Evolutionary conservation across 2,797 vertebrate species (phyloP).

Genomic region (Cossypha heuglini): DNA sequence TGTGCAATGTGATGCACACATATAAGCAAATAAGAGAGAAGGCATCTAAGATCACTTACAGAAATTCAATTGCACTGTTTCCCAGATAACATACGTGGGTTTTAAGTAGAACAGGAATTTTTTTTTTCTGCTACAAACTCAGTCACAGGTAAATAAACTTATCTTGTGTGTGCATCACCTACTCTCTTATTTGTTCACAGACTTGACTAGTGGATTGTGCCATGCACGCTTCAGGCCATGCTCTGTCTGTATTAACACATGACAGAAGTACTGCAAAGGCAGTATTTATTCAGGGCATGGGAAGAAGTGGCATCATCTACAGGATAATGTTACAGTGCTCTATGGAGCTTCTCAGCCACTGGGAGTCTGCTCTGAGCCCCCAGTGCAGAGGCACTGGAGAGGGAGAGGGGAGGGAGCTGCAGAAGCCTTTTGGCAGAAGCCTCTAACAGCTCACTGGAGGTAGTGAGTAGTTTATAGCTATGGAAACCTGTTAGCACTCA

Average conservation of each 20-base stretch:
- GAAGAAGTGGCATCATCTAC: background rate
- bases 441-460: background rate
- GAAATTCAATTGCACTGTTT: background rate
- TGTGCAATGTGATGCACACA: background rate
- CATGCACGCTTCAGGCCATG: background rate
- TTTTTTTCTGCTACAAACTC: background rate
- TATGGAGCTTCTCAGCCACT: fast-evolving
- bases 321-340: background rate
- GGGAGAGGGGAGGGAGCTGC: background rate
- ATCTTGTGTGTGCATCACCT: background rate
- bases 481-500: background rate
- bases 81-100: fast-evolving
- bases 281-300: background rate
- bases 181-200: background rate
- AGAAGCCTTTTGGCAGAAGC: background rate
- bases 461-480: background rate
- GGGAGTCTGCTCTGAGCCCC: background rate
- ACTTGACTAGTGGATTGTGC: background rate
- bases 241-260: background rate
- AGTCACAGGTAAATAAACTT: background rate
- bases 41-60: background rate
- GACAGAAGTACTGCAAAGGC: background rate
- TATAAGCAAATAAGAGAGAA: background rate
- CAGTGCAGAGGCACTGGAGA: background rate
- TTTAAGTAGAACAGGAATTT: background rate